Base-by-base conservation (phyloP, 2,797 vertebrate species). In the Platalea minor region DNA sequence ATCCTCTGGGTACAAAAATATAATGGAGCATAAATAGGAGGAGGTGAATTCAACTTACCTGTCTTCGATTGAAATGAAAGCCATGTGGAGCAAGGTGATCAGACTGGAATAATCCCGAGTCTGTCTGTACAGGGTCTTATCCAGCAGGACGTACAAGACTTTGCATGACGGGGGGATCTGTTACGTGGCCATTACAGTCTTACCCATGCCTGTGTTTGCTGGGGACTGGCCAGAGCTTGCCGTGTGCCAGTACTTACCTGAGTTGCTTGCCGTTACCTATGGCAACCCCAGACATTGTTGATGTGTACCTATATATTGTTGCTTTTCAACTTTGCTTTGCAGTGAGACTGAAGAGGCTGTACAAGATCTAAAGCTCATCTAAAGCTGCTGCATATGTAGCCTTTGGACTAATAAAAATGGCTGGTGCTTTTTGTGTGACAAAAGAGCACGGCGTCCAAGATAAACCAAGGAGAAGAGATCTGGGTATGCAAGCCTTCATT, bases 401-500 rank as follows among this genome's bases (percentile, higher is more conserved):
- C 93, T 83, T 89, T 87, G 91, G 78, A 92, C 75, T 95, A 56
- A 53, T 61, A 43, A 85, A 89, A 94, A 78, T 72, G 86, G 75
- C 65, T 35, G 26, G 72, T 68, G 51, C 54, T 91, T 88, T 88
- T 61, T 88, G 74, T 70, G 86, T 95, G 84, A 83, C 88, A 82
- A 26, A 82, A 64, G 73, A 61, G 68, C 65, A 31, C 0, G 0
- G 78, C 0, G 2, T 97, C 95, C 96, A 96, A 96, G 95, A 95
- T 94, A 96, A 96, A 94, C 87, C 0, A 2, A 77, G 72, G 65
- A 92, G 74, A 92, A 50, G 88, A 91, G 85, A 81, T 91, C 39
- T 84, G 91, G 79, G 59, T 76, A 70, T 65, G 77, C 92, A 90
- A 56, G 85, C 73, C 73, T 95, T 91, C 89, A 92, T 93, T 89